Base-by-base conservation (phyloP, 2,113 vertebrate species). In the Nerophis lumbriciformis region DNA sequence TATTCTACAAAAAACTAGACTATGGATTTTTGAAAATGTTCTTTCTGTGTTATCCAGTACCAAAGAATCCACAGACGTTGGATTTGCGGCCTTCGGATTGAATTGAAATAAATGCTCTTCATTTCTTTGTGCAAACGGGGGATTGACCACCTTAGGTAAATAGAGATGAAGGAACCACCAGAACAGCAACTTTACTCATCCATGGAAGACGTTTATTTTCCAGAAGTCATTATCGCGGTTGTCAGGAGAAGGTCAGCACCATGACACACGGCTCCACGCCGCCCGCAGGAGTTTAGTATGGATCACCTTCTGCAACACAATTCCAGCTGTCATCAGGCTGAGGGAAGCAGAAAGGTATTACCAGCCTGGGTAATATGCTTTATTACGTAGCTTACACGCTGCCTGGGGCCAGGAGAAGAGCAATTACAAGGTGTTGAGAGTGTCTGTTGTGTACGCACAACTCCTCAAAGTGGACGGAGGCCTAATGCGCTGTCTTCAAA, bases 301-400 rank as follows among this genome's bases (percentile, higher is more conserved):
- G 83, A 85, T 85, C 85, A 70, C 84, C 73, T 79, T 83, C 71
- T 72, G 78, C 81, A 77, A 78, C 76, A 63, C 42, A 82, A 88
- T 85, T 84, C 79, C 77, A 85, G 78, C 84, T 89, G 87, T 90
- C 88, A 89, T 86, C 79, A 76, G 65, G 78, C 77, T 85, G 80
- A 77, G 88, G 79, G 82, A 88, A 80, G 86, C 72, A 73, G 77
- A 88, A 87, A 90, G 79, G 71, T 79, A 88, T 91, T 86, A 83
- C 76, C 79, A 79, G 71, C 78, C 82, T 47, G 71, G 77, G 87
- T 88, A 89, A 90, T 88, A 82, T 83, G 81, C 80, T 88, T 90
- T 83, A 88, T 87, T 83, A 84, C 77, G 72, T 72, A 67, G 79
- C 76, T 80, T 86, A 84, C 78, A 80, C 80, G 72, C 72, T 65